phyloP scores from a whole-genome alignment of 2,797 vertebrate genomes.

The Diglossa cyanea region DNA sequence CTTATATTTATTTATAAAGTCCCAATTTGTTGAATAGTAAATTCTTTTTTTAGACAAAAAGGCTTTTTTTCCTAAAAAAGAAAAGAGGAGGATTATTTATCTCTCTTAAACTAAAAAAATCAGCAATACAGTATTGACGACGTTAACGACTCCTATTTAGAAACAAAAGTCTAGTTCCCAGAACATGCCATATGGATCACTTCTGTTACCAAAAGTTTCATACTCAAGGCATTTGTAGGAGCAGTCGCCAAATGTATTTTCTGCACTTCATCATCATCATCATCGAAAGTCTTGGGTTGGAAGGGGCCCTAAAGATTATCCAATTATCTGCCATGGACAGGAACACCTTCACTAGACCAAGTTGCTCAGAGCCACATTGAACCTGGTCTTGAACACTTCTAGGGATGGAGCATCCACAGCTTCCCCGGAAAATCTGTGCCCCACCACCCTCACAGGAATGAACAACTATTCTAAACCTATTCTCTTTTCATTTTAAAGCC shows the following conservation, averaged over 20 bases:
- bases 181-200: background rate
- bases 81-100: background rate
- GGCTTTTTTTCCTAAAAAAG: background rate
- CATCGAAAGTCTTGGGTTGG: background rate
- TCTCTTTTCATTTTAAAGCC: background rate
- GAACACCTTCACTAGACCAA: background rate
- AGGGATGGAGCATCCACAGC: background rate
- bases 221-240: background rate
- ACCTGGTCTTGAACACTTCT: background rate
- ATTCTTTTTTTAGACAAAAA: background rate
- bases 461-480: background rate
- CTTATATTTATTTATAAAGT: too few species aligned
- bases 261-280: background rate
- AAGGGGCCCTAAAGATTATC: background rate
- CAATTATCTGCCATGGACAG: background rate
- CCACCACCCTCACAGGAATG: background rate
- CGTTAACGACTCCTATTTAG: background rate
- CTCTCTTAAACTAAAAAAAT: background rate
- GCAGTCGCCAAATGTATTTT: background rate
- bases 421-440: background rate
- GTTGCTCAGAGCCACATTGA: background rate
- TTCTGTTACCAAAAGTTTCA: background rate
- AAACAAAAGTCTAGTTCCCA: conserved; percentile 22
- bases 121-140: background rate
- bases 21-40: background rate